Evolutionary conservation across 2,888 invertebrate species (phyloP).

Genomic region (Drosophila vallismaia): DNA sequence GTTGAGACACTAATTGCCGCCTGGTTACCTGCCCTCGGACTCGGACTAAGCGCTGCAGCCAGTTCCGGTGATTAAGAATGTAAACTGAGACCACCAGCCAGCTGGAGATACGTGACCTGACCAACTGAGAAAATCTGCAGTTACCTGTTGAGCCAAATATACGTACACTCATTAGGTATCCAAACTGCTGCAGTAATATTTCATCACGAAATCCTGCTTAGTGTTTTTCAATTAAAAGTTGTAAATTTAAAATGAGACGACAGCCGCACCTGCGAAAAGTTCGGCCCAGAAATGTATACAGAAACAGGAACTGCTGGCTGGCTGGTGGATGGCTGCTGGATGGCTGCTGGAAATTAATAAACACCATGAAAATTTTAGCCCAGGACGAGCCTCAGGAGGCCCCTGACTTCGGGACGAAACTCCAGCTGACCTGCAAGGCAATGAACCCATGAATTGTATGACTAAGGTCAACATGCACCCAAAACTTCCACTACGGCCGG

Average conservation of each 20-base stretch:
- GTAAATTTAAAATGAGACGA: conserved; percentile 67
- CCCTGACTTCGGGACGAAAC: conserved; percentile 2
- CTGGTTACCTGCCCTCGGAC: conserved; percentile 52
- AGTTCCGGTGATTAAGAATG: conserved; percentile 70
- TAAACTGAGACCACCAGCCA: conserved; percentile 27
- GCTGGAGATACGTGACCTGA: conserved; percentile 30
- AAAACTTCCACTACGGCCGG: conserved; percentile 42
- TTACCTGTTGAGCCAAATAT: conserved; percentile 22
- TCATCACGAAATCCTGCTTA: conserved; percentile 54
- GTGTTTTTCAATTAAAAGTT: conserved; percentile 71
- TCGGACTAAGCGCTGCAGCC: conserved; percentile 29
- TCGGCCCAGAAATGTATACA: conserved; percentile 31
- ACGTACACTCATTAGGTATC: conserved; percentile 13
- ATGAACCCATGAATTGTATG: conserved; percentile 59
- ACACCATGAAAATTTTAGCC: conserved; percentile 63
- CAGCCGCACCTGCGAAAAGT: conserved; percentile 33
- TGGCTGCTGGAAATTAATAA: conserved; percentile 60
- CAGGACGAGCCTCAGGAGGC: conserved; percentile 1
- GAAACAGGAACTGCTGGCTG: conserved; percentile 14
- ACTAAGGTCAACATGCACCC: conserved; percentile 68
- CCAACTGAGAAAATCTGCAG: conserved; percentile 8
- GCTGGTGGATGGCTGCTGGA: conserved; percentile 2
- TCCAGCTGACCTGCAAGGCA: conserved; percentile 48
- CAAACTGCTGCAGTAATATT: conserved; percentile 56
- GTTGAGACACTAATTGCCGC: conserved; percentile 66